Evolutionary conservation across 2,888 invertebrate genomes (phyloP).

Genomic region (Neoaliturus tenellus): DNA sequence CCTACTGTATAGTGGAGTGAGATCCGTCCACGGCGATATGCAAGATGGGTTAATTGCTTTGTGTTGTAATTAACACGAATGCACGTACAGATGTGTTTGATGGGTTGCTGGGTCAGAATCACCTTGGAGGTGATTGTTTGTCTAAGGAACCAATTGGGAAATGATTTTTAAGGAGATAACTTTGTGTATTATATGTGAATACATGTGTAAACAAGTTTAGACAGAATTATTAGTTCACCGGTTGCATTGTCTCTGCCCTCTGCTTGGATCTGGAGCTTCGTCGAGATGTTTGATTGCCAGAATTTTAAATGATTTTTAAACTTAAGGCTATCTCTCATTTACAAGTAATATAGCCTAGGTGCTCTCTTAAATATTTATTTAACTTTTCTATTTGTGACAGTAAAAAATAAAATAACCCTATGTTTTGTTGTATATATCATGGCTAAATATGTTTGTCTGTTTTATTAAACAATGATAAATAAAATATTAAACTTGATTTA

Average conservation of each 20-base stretch:
- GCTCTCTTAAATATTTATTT: too few species aligned
- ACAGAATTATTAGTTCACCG: not conserved
- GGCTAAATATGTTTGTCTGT: too few species aligned
- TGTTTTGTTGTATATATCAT: too few species aligned
- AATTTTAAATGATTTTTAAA: not conserved
- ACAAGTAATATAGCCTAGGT: too few species aligned
- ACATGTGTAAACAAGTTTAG: not conserved
- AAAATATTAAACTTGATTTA: too few species aligned
- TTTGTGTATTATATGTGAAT: not conserved
- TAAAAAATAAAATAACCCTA: too few species aligned
- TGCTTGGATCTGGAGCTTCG: not conserved
- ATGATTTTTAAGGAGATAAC: too few species aligned
- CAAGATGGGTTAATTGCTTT: not conserved
- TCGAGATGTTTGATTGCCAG: not conserved
- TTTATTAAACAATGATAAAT: too few species aligned
- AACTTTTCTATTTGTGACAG: too few species aligned
- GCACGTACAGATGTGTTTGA: not conserved
- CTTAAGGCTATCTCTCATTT: too few species aligned
- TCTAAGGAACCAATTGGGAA: not conserved
- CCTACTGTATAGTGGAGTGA: not conserved
- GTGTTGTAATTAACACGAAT: not conserved
- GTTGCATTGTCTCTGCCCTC: not conserved
- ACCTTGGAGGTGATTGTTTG: not conserved
- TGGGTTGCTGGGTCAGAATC: too few species aligned
- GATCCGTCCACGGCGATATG: not conserved